Evolutionary conservation across 2,888 invertebrate species (phyloP).

Genomic region (Caenorhabditis sp.): DNA sequence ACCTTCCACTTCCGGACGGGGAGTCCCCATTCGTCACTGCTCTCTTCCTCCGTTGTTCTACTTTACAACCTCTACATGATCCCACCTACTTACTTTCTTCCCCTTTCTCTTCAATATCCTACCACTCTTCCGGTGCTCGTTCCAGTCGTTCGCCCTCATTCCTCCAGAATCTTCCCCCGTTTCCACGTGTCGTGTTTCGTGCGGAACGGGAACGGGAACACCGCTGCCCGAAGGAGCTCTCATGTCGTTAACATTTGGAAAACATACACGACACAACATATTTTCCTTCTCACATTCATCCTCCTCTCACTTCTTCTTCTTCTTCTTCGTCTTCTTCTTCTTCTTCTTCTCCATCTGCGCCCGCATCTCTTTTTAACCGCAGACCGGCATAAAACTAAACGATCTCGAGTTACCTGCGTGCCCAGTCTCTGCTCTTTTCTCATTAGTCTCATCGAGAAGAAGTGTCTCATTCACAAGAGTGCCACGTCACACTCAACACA

Average conservation of each 20-base stretch:
- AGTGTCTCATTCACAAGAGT: background rate
- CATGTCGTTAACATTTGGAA: constrained; percentile 41
- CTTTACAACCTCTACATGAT: constrained; percentile 28
- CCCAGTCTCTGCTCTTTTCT: constrained; percentile 35
- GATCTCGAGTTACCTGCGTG: constrained; percentile 53
- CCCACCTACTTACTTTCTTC: constrained; percentile 5
- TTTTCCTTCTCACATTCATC: constrained; percentile 16
- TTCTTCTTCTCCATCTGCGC: background rate
- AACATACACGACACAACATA: constrained; percentile 37
- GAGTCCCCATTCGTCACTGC: constrained; percentile 23
- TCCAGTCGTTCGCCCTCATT: background rate
- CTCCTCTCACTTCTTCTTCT: background rate
- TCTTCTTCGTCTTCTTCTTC: constrained; percentile 2
- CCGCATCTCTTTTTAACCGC: constrained; percentile 33
- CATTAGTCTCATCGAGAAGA: constrained; percentile 1
- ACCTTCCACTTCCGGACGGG: constrained; percentile 9
- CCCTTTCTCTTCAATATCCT: background rate
- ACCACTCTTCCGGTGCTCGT: background rate
- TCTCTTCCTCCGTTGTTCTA: constrained; percentile 23
- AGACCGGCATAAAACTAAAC: constrained; percentile 55
- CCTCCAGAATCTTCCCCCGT: background rate
- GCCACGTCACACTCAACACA: too few species aligned
- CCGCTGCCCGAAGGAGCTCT: constrained; percentile 13
- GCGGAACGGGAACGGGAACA: constrained; percentile 19
- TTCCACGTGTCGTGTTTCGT: constrained; percentile 4